Percentiles rank a stretch among this genome's conserved stretches.
Evolutionary conservation across 2,888 invertebrate genomes (phyloP).

Genomic region (Tipula vernalis): DNA sequence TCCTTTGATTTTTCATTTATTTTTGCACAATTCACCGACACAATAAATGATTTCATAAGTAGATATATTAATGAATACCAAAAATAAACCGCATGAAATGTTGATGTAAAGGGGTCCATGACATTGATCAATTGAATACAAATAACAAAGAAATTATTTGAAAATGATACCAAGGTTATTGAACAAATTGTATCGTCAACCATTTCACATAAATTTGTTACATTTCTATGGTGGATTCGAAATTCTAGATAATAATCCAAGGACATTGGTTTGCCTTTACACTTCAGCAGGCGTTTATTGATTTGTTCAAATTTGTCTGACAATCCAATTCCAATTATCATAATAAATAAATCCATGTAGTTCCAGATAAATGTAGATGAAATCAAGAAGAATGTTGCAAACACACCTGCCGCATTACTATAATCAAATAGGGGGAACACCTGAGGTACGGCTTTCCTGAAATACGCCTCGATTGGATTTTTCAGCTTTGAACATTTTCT

Average conservation of each 20-base stretch:
- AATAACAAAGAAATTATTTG: conserved; percentile 7
- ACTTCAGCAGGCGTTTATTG: background rate
- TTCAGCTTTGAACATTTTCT: background rate
- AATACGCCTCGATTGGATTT: conserved; percentile 6
- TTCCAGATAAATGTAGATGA: conserved; percentile 5
- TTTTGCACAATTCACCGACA: background rate
- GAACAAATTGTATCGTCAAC: conserved; percentile 1
- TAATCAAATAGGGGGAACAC: background rate
- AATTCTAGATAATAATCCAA: background rate
- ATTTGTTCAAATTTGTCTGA: conserved; percentile 7
- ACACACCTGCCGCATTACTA: background rate
- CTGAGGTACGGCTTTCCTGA: background rate
- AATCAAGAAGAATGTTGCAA: background rate
- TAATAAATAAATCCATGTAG: conserved; percentile 5
- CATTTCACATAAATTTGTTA: conserved; percentile 8
- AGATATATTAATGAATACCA: background rate
- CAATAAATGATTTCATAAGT: conserved; percentile 1
- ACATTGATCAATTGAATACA: conserved; percentile 8
- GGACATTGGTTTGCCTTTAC: background rate
- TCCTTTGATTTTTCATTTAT: conserved; percentile 5
- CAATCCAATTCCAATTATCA: background rate
- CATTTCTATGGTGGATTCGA: background rate
- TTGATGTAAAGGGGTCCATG: background rate
- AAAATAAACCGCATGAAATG: conserved; percentile 5
- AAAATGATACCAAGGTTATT: conserved; percentile 4